Base-by-base conservation (phyloP, 2,888 invertebrate genomes). In the Scelioninae gen. 1 region DNA sequence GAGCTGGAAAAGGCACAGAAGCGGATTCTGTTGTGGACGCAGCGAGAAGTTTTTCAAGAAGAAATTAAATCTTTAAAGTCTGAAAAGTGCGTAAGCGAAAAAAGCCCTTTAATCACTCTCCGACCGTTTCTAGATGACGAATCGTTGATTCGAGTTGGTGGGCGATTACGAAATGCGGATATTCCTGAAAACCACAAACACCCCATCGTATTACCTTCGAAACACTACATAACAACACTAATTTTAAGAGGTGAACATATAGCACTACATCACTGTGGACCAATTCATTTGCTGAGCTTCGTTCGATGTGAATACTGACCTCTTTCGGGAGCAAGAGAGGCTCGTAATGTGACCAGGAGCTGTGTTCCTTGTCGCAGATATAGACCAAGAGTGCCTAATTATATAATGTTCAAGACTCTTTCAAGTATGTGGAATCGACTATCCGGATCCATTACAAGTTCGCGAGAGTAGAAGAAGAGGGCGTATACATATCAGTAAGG, bases 361-460 rank as follows among this genome's bases (percentile, higher is more conserved):
- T 83, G 85, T 34, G 43, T 79, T 11, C 38, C 34, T 15, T 85
- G 83, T 38, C 77, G 71, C 15, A 71, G 68, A 16, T 51, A 71
- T 11, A 71, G 62, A n/a, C 82, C 84, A 3, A 29, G 29, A 10
- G 23, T 11, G 5, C 45, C 60, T 9, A 65, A 82, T 31, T 56
- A 55, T 9, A 63, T 58, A 13, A 83, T 83, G 80, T 0, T 29
- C 16, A 32, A 15, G 74, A 38, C 74, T 75, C 8, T 84, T 85
- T 29, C 16, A 56, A 13, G 38, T 11, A n/a, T 62, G 63, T 0
- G 60, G 66, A 15, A n/a, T 66, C 0, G 60, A 76, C 10, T 66
- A 66, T 45, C 83, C 83, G 3, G 88, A 86, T 4, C 87, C 87
- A 0, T 63, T 86, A 34, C 29, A 58, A 13, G 43, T 87, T 8